Evolutionary conservation across 2,888 invertebrate species (phyloP).

Genomic region (Pegoplata infirma): DNA sequence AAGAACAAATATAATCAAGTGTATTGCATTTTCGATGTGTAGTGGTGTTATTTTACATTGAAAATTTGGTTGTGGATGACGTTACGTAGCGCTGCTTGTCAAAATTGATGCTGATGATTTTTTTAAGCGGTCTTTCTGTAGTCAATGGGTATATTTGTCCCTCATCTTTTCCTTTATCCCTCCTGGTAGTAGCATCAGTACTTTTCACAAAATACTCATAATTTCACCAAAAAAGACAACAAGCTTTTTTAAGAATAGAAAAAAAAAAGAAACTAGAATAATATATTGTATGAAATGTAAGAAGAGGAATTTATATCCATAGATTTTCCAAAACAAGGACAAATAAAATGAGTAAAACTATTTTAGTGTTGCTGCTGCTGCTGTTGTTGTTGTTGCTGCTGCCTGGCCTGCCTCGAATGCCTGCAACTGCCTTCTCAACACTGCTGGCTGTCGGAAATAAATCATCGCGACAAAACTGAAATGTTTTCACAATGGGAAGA

Average conservation of each 20-base stretch:
- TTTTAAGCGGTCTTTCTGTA: too few relatives aligned
- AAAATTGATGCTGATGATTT: too few relatives aligned
- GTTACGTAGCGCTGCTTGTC: too few relatives aligned
- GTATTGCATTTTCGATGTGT: too few relatives aligned
- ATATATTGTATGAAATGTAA: slow-evolving; percentile 34
- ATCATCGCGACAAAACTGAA: slow-evolving; percentile 63
- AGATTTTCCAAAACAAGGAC: slow-evolving; percentile 38
- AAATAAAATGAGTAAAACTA: slow-evolving; percentile 33
- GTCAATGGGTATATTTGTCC: too few relatives aligned
- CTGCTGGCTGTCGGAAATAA: slow-evolving; percentile 64
- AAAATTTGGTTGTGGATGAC: too few relatives aligned
- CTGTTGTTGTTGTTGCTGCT: slow-evolving; percentile 32
- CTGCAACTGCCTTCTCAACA: slow-evolving; percentile 59
- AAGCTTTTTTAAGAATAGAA: slow-evolving; percentile 11
- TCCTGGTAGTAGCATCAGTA: too few relatives aligned
- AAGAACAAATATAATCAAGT: too few relatives aligned
- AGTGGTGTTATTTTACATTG: too few relatives aligned
- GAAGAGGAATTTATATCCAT: slow-evolving; percentile 35
- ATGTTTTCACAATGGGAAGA: slow-evolving; percentile 46
- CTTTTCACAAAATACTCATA: slow-evolving; percentile 47
- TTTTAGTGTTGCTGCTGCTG: slow-evolving; percentile 25
- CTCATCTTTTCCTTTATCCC: too few relatives aligned
- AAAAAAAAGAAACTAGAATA: slow-evolving; percentile 30
- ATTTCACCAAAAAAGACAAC: slow-evolving; percentile 49
- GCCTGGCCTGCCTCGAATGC: slow-evolving; percentile 32